Conservation (phyloP, 2,888 invertebrate species). For the Koerneria pararmatus region DNA sequence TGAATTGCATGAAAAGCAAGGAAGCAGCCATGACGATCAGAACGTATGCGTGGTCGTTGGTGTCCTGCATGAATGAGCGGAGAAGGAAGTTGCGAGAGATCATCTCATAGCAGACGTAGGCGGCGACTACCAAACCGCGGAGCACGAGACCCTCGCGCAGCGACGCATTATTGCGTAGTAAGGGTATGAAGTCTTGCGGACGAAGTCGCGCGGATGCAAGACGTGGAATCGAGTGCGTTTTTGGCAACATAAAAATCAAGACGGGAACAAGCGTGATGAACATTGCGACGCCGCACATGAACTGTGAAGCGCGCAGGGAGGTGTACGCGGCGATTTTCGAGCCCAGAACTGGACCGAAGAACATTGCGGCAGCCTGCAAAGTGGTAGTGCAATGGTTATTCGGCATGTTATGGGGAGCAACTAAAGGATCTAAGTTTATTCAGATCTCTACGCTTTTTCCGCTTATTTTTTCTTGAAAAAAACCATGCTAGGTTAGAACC, state of each 20-base stretch:
- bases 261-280: slow-evolving; percentile 48
- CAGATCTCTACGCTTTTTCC: not conserved
- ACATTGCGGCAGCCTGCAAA: slow-evolving; percentile 45
- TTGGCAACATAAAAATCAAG: slow-evolving; percentile 51
- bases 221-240: slow-evolving; percentile 57
- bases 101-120: slow-evolving; percentile 59
- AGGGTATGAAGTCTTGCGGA: slow-evolving; percentile 57
- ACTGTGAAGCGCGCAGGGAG: slow-evolving; percentile 44
- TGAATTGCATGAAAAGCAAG: slow-evolving; percentile 51
- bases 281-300: slow-evolving; percentile 49
- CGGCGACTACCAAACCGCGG: slow-evolving; percentile 50
- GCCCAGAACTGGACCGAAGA: slow-evolving; percentile 53
- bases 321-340: slow-evolving; percentile 57
- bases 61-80: slow-evolving; percentile 54
- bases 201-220: slow-evolving; percentile 55
- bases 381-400: slow-evolving; percentile 10
- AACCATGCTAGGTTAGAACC: not conserved
- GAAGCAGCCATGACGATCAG: slow-evolving; percentile 55
- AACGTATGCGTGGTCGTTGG: slow-evolving; percentile 51
- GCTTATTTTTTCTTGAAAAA: not conserved
- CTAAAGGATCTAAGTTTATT: slow-evolving; percentile 15
- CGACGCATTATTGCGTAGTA: slow-evolving; percentile 48
- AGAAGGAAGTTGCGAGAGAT: slow-evolving; percentile 59
- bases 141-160: slow-evolving; percentile 21
- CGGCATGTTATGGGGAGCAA: not conserved